Evolutionary conservation across 2,113 vertebrate species (phyloP), one percentile per base, ranked within the genome.

Genomic region (Eupsittula cactorum): DNA sequence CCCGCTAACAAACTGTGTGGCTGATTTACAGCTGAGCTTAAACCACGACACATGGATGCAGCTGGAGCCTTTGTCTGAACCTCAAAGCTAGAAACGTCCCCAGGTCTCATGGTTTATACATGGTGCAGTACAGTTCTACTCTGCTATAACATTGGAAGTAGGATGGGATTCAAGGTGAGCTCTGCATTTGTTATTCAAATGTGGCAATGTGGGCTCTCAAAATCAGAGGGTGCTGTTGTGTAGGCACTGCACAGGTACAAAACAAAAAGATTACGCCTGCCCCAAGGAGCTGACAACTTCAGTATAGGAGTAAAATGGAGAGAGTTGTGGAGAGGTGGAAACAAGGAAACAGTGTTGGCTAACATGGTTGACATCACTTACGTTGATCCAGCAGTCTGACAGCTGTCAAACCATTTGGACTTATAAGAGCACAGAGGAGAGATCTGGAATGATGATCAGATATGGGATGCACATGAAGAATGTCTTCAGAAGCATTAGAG

Each of bases 41-140:
- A 49, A 49, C 21, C 47, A 49, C 3, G 23, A 49, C 47, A 49
- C 49, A 70, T 20, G 12, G 27, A 62, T 71, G 79, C 29, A 77
- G 39, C 9, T 53, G n/a, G 28, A 77, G 16, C 23, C 41, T 65
- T 37, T 52, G 10, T 39, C 41, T 57, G 64, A 60, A 62, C 46
- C 28, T 50, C 37, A 73, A 68, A 74, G 11, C 46, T 68, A 52
- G 46, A 74, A 68, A 42, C 13, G 17, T 47, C 18, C 67, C 7
- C 31, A 20, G 11, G 71, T 65, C 1, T 0, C 33, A 21, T 16
- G 25, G 42, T 24, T 81, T 27, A 20, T 33, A 37, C 1, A 1
- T 12, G n/a, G 59, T 53, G 14, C 24, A 23, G 42, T 33, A 21
- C 10, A 35, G 28, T 57, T 35, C 53, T 57, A 8, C 37, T 29